Conservation (phyloP, 2,888 invertebrate genomes). For the Drosophila cognata region DNA sequence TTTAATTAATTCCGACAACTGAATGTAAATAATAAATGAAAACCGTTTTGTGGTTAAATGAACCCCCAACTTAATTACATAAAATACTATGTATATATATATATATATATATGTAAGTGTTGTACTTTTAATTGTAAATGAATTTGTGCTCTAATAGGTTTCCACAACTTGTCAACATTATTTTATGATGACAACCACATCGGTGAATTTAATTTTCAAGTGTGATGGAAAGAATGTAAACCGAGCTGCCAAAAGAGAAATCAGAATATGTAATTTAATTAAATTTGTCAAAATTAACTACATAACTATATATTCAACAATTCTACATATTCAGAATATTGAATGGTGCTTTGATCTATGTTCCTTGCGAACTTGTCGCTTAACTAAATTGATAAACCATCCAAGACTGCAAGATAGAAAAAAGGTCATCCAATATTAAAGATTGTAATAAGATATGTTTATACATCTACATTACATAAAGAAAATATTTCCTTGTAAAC, state of each 20-base stretch:
- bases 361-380: background rate
- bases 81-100: background rate
- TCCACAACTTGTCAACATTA: background rate
- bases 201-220: background rate
- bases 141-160: background rate
- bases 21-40: conserved; percentile 3
- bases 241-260: background rate
- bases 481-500: background rate
- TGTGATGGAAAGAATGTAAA: background rate
- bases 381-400: background rate
- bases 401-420: background rate
- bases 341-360: background rate
- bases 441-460: too few relatives aligned
- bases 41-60: background rate
- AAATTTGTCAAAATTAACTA: background rate
- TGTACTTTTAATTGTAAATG: background rate
- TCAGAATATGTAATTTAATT: background rate
- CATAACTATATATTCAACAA: too few relatives aligned
- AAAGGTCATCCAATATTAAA: too few relatives aligned
- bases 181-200: background rate
- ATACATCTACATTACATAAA: background rate
- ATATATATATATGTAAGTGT: background rate
- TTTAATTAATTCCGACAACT: background rate
- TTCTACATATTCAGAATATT: background rate
- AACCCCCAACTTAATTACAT: background rate